Evolutionary conservation across 1,140 invertebrate genomes (phyloP).

Genomic region (Drosophila nebulosa): DNA sequence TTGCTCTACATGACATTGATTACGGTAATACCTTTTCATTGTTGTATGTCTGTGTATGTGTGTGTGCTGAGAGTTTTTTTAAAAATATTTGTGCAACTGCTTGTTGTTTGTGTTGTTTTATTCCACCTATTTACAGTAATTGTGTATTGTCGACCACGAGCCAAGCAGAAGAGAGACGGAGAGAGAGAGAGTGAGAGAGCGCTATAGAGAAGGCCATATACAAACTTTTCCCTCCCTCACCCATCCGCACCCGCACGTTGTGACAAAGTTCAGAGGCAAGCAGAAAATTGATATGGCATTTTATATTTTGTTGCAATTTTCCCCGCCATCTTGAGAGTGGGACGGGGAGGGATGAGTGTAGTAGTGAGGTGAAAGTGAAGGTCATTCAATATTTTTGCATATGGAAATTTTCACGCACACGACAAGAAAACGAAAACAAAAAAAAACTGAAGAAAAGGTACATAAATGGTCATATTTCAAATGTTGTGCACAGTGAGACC

Average conservation of each 20-base stretch:
- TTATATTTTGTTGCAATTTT: constrained; percentile 20
- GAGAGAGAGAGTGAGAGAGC: constrained; percentile 24
- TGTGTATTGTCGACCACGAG: constrained; percentile 64
- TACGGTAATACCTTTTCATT: constrained; percentile 70
- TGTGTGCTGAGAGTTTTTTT: constrained; percentile 40
- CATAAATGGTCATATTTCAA: constrained; percentile 50
- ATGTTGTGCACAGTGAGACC: constrained; percentile 19
- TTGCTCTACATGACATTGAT: constrained; percentile 59
- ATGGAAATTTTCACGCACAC: constrained; percentile 62
- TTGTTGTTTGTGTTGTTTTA: constrained; percentile 53
- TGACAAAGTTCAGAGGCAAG: constrained; percentile 11
- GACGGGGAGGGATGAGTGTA: too few relatives aligned
- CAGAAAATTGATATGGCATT: not conserved
- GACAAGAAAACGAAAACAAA: constrained; percentile 20
- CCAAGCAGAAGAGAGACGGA: not conserved
- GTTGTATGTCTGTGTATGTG: constrained; percentile 26
- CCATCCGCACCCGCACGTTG: constrained; percentile 8
- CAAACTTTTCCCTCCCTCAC: not conserved
- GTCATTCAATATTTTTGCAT: constrained; percentile 77
- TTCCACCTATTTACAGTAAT: constrained; percentile 77
- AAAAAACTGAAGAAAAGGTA: constrained; percentile 40
- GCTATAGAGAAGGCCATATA: constrained; percentile 44
- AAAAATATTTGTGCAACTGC: constrained; percentile 73
- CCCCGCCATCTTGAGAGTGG: too few relatives aligned
- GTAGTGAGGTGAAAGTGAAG: constrained; percentile 69